These are phyloP conservation scores for Drosophila tanythrix DNA, from an alignment of 2,888 invertebrate species.

Conservation along the genomic window DNA sequence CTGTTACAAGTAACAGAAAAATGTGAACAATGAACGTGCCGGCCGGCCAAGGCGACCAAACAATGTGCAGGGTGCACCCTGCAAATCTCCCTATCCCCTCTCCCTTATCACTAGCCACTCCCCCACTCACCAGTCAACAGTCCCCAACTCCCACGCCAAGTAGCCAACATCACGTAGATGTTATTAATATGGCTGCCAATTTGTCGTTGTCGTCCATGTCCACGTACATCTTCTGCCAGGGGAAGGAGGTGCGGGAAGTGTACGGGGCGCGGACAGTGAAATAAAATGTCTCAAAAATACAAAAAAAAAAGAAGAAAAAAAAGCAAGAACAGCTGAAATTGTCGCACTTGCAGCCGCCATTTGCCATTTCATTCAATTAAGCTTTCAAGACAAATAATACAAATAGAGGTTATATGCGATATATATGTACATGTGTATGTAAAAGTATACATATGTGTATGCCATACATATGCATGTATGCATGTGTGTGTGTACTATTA, in stretches of 20 bases:
- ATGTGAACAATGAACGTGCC: conserved; percentile 68
- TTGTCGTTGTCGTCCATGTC: conserved; percentile 66
- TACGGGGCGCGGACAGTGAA: conserved; percentile 39
- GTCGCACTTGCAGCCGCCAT: conserved; percentile 73
- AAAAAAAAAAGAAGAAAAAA: conserved; percentile 34
- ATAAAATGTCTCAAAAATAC: conserved; percentile 74
- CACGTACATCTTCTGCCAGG: conserved; percentile 15
- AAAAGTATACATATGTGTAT: conserved; percentile 4
- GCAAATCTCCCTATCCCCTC: conserved; percentile 18
- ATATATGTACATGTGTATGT: conserved; percentile 16
- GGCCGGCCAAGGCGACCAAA: conserved; percentile 44
- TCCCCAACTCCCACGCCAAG: background rate
- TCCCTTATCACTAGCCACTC: background rate
- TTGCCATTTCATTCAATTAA: conserved; percentile 79
- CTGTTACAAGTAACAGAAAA: conserved; percentile 77
- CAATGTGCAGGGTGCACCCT: conserved; percentile 58
- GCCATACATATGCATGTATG: conserved; percentile 25
- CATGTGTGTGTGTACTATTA: conserved; percentile 13
- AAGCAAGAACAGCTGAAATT: conserved; percentile 71
- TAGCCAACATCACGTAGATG: conserved; percentile 62
- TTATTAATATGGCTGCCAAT: conserved; percentile 81
- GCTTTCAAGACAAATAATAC: conserved; percentile 75
- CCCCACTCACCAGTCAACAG: background rate
- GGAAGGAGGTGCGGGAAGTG: too few species aligned
- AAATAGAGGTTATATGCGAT: conserved; percentile 60